Percentiles rank a stretch among this genome's conserved stretches.
Conservation (phyloP, 2,888 invertebrate genomes). For the Andrena camellia region DNA sequence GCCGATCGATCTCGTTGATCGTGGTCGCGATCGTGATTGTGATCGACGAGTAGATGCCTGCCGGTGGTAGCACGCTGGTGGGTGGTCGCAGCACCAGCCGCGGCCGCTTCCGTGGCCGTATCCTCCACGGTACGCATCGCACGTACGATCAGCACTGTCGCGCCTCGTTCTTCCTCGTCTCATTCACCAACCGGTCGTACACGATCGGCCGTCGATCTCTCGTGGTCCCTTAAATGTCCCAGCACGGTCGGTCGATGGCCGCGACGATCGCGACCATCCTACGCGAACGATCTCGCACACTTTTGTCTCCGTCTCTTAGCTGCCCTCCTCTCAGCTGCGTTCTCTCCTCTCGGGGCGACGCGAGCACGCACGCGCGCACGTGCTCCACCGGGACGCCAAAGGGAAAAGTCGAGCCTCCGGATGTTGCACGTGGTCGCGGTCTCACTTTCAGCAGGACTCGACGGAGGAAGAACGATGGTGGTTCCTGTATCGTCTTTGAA, state of each 20-base stretch:
- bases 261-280: slow-evolving; percentile 59
- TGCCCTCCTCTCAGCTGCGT: background rate
- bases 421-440: slow-evolving; percentile 36
- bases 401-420: slow-evolving; percentile 12
- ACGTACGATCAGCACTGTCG: slow-evolving; percentile 66
- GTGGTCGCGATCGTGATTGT: slow-evolving; percentile 68
- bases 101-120: slow-evolving; percentile 76
- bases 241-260: slow-evolving; percentile 48
- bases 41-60: slow-evolving; percentile 68
- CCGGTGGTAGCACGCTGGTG: slow-evolving; percentile 59
- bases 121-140: slow-evolving; percentile 82
- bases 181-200: slow-evolving; percentile 50
- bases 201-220: slow-evolving; percentile 26
- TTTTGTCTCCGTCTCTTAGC: background rate
- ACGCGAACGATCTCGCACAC: slow-evolving; percentile 30
- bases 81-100: slow-evolving; percentile 59
- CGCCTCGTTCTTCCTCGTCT: slow-evolving; percentile 64
- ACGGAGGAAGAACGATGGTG: background rate
- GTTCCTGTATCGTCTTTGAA: background rate
- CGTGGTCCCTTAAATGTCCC: slow-evolving; percentile 22
- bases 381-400: slow-evolving; percentile 34
- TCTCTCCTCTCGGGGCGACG: background rate
- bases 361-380: slow-evolving; percentile 33
- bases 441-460: background rate
- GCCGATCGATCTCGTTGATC: slow-evolving; percentile 69